Evolutionary conservation across 2,888 invertebrate genomes (phyloP), one percentile per base, ranked within the genome.

Genomic region (Lasioglossum calceatum): DNA sequence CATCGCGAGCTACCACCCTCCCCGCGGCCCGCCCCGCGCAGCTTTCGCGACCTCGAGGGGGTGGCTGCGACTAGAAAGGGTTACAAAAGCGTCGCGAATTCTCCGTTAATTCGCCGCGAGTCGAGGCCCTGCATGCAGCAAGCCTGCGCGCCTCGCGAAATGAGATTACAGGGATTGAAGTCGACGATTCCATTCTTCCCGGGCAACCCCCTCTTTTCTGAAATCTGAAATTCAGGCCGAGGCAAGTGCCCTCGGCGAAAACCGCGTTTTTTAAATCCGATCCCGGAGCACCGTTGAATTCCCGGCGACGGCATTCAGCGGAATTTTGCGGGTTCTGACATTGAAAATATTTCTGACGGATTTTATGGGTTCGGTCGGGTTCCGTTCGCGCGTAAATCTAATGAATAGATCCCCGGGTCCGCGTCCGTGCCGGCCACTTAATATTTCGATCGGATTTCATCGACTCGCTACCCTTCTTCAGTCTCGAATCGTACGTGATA

Each of bases 101-200:
- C 82, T 42, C 72, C 73, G 80, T 82, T 88, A 88, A 90, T 88
- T 84, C 78, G 36, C 19, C 16, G 64, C 44, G 77, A 87, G 79
- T 74, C 75, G 78, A 50, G 67, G 32, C 16, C 67, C 79, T 50
- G 32, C 27, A 27, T 14, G 61, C 61, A 14, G 47, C 47, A 7
- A 14, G 7, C 5, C 7, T 8, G 32, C 32, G 32, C 64, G 64
- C 19, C 32, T 64, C 64, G 64, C 82, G 39, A 84, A 84, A 84
- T 44, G 36, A 44, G 72, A 84, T 82, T 73, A 72, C 71, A 19
- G 58, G 39, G 50, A 58, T 77, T 77, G 36, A 36, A 32, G 32
- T n/a, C 73, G 72, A 73, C 42, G 36, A 74, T 47, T n/a, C n/a
- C 39, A 32, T 71, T 64, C 50, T 47, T 70, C 23, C 32, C 64